Evolutionary conservation across 2,888 invertebrate genomes (phyloP), one percentile per base, ranked within the genome.

Genomic region (Amphipoea oculea): DNA sequence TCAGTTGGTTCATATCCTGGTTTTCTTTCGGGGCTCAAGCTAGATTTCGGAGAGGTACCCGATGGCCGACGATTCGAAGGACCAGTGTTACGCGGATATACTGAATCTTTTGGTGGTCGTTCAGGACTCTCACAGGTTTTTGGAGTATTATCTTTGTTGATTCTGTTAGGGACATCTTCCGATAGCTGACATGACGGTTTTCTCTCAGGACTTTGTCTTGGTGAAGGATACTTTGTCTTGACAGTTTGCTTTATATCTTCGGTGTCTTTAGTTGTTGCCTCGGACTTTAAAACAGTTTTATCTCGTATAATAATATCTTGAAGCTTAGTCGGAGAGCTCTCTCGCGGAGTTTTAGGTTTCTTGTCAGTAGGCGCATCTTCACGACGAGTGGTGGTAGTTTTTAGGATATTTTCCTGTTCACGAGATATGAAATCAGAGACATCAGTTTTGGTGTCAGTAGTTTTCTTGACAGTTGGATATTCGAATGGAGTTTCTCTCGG

Each of bases 261-360:
- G 17, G 76, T 68, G 65, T 88, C 82, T 36, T 82, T 81, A 54
- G 73, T 78, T 7, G 70, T 86, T 11, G 68, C 70, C 73, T 86
- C 74, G 45, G 72, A 73, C 63, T 86, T 76, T 42, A 57, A 62
- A 73, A 74, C 63, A 14, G 76, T 79, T 63, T 88, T 90, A 11
- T 89, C 86, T 78, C 85, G 84, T 42, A 86, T 83, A 68, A 90
- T 91, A 48, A 92, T 92, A 75, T 94, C 92, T 80, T 91, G 89
- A n/a, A 92, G 85, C 88, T 95, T 94, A 29, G 92, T 91, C 0
- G 94, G 94, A 7, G 95, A 95, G 62, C 80, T 91, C n/a, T 93
- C 93, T 78, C 91, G 89, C 0, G 85, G 78, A 65, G 74, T 80
- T 80, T 89, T 90, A 6, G 84, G 51, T 71, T 88, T 91, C 14